Base-by-base conservation (phyloP, 2,888 invertebrate species). In the Acrobasis repandana region DNA sequence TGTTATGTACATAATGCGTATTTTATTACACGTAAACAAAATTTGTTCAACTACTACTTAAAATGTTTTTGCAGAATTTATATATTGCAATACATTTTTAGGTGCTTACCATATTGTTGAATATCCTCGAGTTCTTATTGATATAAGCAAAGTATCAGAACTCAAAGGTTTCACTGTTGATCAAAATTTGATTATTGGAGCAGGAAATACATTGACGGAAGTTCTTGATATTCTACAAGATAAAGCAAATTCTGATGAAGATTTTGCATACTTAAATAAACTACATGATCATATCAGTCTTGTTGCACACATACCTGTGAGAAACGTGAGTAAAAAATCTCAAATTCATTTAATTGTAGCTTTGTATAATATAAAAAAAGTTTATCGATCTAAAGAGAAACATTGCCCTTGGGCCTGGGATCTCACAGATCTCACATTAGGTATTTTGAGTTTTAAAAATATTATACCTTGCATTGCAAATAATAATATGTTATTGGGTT, bases 271-370 rank as follows among this genome's bases (percentile, higher is more conserved):
- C 79, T 82, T 95, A 56, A 77, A 81, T 1, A 86, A 89, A 54
- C 76, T 96, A 63, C 93, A 92, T 16, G 84, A 93, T 43, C 96
- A 96, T 74, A 82, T 96, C 18, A 91, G 94, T 68, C 76, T 94
- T 62, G 93, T 96, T 2, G 96, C 96, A 2, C 95, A 94, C 78
- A 93, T 94, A 50, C 93, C 95, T 28, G 94, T 96, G 0, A 88
- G 96, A 81, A 96, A 96, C 84, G 95, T 95, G 82, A 89, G 93
- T 72, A 33, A 14, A 16, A 15, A 15, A 4, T n/a, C n/a, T n/a
- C n/a, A n/a, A n/a, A n/a, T n/a, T n/a, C n/a, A n/a, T n/a, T n/a
- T n/a, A n/a, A n/a, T n/a, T n/a, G n/a, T n/a, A n/a, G n/a, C n/a
- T n/a, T n/a, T n/a, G n/a, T n/a, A n/a, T n/a, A n/a, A n/a, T n/a